phyloP scores from a whole-genome alignment of 2,888 invertebrate species.

The Parasteatoda lunata region DNA sequence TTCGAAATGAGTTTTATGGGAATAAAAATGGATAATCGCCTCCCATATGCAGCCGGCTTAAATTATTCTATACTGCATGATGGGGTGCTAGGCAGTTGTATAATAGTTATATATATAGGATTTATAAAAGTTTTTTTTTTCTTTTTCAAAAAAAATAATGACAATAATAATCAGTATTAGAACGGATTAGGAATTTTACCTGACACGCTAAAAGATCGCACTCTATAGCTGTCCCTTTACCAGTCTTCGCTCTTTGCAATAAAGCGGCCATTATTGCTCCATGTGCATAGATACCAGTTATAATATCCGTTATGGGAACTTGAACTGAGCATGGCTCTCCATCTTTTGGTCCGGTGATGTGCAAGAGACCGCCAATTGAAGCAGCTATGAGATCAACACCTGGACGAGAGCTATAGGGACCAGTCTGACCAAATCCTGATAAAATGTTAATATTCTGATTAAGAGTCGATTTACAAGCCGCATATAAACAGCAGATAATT shows the following conservation, averaged over 20 bases:
- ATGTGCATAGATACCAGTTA: constrained; percentile 94
- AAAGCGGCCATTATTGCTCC: constrained; percentile 95
- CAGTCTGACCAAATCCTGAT: constrained; percentile 85
- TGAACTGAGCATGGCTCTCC: constrained; percentile 93
- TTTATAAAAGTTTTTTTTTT: too few relatives aligned
- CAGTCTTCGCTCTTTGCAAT: constrained; percentile 84
- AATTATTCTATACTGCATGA: too few relatives aligned
- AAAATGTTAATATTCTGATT: not conserved
- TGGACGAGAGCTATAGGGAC: constrained; percentile 88
- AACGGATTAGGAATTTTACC: constrained; percentile 72
- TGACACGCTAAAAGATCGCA: constrained; percentile 95
- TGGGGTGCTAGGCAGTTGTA: too few relatives aligned
- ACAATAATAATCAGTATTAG: too few relatives aligned
- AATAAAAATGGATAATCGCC: too few relatives aligned
- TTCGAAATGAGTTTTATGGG: too few relatives aligned
- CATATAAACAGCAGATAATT: too few relatives aligned
- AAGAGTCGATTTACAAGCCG: too few relatives aligned
- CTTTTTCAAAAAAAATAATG: too few relatives aligned
- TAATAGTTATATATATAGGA: too few relatives aligned
- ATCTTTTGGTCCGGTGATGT: constrained; percentile 88
- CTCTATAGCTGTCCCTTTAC: constrained; percentile 92
- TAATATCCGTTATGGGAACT: constrained; percentile 92
- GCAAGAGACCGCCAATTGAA: constrained; percentile 92
- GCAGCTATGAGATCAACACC: constrained; percentile 98
- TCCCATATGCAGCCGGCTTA: too few relatives aligned